Evolutionary conservation across 1,140 invertebrate genomes (phyloP), one percentile per base, ranked within the genome.

Genomic region (Drosophila insularis): DNA sequence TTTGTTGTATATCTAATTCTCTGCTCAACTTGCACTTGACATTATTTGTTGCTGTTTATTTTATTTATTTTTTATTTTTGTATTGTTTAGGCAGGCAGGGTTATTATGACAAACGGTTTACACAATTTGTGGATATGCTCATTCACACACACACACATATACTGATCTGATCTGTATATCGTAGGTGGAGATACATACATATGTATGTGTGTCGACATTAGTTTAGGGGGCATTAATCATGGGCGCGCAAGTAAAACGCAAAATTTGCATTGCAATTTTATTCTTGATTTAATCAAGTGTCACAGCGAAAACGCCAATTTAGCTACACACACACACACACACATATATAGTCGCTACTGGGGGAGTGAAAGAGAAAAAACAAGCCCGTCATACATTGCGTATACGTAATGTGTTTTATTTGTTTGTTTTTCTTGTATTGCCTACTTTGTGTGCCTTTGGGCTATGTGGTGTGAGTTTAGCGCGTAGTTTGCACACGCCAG

Each of bases 281-380:
- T 82, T 82, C 75, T 80, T 86, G 79, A 89, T 89, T 86, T 86
- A 89, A 86, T 86, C 84, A 87, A 86, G 79, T 82, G 79, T 60
- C 82, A 40, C 53, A 53, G 81, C 65, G 75, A 72, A 75, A 76
- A 76, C 74, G 74, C 64, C 78, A 86, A 86, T 86, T 86, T 64
- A 86, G 65, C 61, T 35, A 64, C 65, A 63, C 40, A 69, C n/a
- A 77, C 35, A 54, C 39, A 63, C 37, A 76, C 43, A 61, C 46
- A 19, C 23, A 40, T n/a, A 64, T 32, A 67, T 4, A 63, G 14
- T 21, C 17, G 13, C 39, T n/a, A 50, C 1, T 13, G 11, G 54
- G 17, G 23, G 40, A 8, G 10, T 21, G 32, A 68, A 21, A 27
- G 40, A 56, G 14, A 23, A 35, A 11, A 58, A 35, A 19, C 40